Percentiles rank a stretch among this genome's conserved stretches.
These are phyloP conservation scores for Lateolabrax maculatus DNA, from an alignment of 2,797 vertebrate species.

Conservation along the genomic window DNA sequence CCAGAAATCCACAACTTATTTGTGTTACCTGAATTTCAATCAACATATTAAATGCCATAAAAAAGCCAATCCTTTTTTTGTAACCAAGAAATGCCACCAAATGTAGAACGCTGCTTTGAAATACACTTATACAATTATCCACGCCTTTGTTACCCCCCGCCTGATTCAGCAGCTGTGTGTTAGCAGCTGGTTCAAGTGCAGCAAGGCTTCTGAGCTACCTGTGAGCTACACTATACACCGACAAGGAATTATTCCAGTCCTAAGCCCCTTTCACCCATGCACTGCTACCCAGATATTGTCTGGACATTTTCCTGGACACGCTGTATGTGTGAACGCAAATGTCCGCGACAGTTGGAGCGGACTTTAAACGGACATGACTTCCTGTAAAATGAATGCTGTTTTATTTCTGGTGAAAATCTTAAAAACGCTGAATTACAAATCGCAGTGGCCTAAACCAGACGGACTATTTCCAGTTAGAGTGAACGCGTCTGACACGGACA, in stretches of 20 bases:
- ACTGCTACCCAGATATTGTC: too few relatives aligned
- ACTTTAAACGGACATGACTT: too few relatives aligned
- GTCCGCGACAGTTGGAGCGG: too few relatives aligned
- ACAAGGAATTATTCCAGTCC: slow-evolving; percentile 2
- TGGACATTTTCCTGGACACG: too few relatives aligned
- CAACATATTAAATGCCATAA: slow-evolving; percentile 24
- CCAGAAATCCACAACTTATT: slow-evolving; percentile 26
- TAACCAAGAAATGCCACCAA: slow-evolving; percentile 40
- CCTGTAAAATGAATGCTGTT: too few relatives aligned
- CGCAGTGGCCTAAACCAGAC: too few relatives aligned
- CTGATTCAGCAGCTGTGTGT: slow-evolving; percentile 37
- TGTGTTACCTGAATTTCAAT: slow-evolving; percentile 28
- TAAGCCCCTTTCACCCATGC: too few relatives aligned
- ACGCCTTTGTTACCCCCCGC: slow-evolving; percentile 18
- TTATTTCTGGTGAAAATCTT: too few relatives aligned
- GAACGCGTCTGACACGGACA: too few relatives aligned
- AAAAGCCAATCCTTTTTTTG: slow-evolving; percentile 33
- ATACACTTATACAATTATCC: slow-evolving; percentile 48
- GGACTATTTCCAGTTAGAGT: too few relatives aligned
- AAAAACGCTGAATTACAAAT: too few relatives aligned
- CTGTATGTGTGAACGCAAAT: too few relatives aligned
- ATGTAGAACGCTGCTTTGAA: slow-evolving; percentile 53
- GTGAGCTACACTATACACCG: slow-evolving; percentile 13
- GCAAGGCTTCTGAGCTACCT: slow-evolving; percentile 10
- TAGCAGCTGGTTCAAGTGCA: slow-evolving; percentile 43